phyloP scores from a whole-genome alignment of 2,888 invertebrate genomes.

The Rhyacophila evoluta region DNA sequence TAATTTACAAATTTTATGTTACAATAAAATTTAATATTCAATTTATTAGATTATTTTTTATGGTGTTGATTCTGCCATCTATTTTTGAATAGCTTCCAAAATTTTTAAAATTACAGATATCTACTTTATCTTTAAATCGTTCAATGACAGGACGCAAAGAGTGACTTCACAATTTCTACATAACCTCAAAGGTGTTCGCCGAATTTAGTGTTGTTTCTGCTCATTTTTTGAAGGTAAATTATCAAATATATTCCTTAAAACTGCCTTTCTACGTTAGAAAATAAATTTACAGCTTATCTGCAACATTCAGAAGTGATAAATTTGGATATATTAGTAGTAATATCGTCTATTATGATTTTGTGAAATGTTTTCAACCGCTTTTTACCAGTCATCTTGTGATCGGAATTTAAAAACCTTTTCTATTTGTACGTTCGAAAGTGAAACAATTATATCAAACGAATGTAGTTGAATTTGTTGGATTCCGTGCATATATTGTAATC shows the following conservation, averaged over 20 bases:
- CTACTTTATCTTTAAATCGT: not conserved
- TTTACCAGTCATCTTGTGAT: not conserved
- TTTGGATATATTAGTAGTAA: not conserved
- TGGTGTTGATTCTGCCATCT: too few species aligned
- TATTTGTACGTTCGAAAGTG: too few species aligned
- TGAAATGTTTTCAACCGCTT: not conserved
- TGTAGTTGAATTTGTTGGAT: too few species aligned
- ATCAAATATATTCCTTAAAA: not conserved
- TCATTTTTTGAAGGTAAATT: not conserved
- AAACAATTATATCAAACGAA: too few species aligned
- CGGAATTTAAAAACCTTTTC: too few species aligned
- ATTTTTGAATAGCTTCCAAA: too few species aligned
- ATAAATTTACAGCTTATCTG: not conserved
- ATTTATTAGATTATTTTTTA: too few species aligned
- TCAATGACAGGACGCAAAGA: constrained; percentile 8
- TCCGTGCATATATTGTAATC: too few species aligned
- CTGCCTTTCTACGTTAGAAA: not conserved
- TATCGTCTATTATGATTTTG: not conserved
- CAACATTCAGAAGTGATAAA: not conserved
- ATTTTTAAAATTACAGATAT: not conserved
- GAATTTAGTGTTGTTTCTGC: not conserved
- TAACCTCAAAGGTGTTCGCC: not conserved
- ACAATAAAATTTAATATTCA: too few species aligned
- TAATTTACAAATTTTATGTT: too few species aligned
- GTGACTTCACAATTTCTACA: constrained; percentile 9